These are phyloP conservation scores for Euclidia mi DNA, from an alignment of 2,888 invertebrate genomes.

Conservation along the genomic window DNA sequence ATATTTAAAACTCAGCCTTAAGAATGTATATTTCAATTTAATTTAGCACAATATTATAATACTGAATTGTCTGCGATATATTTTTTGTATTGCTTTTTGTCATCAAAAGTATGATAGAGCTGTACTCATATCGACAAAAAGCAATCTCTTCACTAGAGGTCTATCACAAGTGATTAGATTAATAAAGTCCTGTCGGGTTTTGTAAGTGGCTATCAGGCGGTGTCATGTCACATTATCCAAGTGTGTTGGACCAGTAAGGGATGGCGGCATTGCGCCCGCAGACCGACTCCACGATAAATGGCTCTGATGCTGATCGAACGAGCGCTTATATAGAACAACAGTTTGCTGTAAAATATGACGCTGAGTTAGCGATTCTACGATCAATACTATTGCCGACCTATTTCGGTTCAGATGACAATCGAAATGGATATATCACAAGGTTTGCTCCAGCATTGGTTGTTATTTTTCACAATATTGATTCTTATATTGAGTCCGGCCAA, in stretches of 20 bases:
- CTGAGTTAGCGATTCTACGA: slow-evolving; percentile 57
- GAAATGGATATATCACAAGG: slow-evolving; percentile 29
- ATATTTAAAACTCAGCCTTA: no score
- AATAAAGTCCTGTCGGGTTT: slow-evolving; percentile 5
- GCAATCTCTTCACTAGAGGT: background rate
- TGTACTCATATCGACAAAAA: no score
- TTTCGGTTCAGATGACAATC: slow-evolving; percentile 53
- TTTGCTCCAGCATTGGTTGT: background rate
- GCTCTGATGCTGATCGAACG: slow-evolving; percentile 66
- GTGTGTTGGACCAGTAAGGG: slow-evolving; percentile 67
- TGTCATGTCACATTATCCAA: slow-evolving; percentile 76
- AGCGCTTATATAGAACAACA: slow-evolving; percentile 69
- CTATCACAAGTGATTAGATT: background rate
- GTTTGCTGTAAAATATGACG: slow-evolving; percentile 73
- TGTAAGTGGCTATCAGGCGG: slow-evolving; percentile 55
- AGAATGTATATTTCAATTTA: no score
- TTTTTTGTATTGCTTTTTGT: no score
- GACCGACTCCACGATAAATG: slow-evolving; percentile 69
- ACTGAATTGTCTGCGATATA: no score
- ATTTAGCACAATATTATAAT: no score
- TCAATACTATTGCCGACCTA: slow-evolving; percentile 62
- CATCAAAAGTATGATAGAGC: no score
- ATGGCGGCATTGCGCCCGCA: slow-evolving; percentile 62
- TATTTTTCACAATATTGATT: no score
- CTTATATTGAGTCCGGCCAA: no score